phyloP scores from a whole-genome alignment of 2,888 invertebrate species.

The Lasioglossum pauxillum region DNA sequence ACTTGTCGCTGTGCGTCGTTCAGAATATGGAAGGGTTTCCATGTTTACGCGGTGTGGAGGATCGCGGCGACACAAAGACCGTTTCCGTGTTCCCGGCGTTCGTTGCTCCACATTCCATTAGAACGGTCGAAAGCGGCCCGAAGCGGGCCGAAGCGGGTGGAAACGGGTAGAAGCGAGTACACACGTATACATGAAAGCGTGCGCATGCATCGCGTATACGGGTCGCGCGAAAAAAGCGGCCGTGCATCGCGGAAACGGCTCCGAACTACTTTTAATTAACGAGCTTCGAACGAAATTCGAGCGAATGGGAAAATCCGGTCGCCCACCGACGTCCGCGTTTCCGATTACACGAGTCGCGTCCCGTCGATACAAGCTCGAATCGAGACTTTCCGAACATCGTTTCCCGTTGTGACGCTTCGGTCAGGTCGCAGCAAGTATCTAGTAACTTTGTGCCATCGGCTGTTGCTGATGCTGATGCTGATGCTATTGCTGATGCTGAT shows the following conservation, averaged over 20 bases:
- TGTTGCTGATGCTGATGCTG: neutral
- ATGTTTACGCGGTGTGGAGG: slow-evolving; percentile 2
- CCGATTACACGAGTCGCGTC: neutral
- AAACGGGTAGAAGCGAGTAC: neutral
- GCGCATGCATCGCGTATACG: neutral
- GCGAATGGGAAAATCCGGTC: neutral
- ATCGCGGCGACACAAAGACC: slow-evolving; percentile 2
- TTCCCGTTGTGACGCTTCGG: no score
- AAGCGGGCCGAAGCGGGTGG: neutral
- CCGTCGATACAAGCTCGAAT: neutral
- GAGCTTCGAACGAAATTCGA: slow-evolving; percentile 1
- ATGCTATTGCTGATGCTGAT: neutral
- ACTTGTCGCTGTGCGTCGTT: neutral
- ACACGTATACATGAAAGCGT: neutral
- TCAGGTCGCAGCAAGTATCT: neutral
- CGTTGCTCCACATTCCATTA: slow-evolving; percentile 29
- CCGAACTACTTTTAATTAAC: slow-evolving; percentile 37
- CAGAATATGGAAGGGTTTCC: slow-evolving; percentile 6
- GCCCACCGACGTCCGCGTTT: neutral
- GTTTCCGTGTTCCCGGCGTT: slow-evolving; percentile 1
- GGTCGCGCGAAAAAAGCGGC: slow-evolving; percentile 17
- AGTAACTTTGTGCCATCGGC: neutral
- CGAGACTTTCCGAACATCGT: neutral
- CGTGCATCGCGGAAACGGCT: neutral
- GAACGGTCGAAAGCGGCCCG: neutral